Evolutionary conservation across 2,797 vertebrate species (phyloP), one percentile per base, ranked within the genome.

Genomic region (Agapornis canus): DNA sequence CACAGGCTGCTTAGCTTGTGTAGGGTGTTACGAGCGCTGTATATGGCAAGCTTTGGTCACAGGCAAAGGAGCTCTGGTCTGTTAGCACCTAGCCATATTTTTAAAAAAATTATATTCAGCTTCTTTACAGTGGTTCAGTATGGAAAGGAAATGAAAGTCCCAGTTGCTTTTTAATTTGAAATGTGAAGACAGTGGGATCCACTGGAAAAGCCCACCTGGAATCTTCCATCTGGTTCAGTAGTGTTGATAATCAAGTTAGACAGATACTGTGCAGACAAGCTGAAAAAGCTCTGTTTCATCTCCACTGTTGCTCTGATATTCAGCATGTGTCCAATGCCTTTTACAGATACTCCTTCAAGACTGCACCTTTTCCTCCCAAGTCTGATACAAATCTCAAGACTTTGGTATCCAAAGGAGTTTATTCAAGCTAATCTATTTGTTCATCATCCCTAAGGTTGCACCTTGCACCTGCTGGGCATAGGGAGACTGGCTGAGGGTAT

Each of bases 161-260:
- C 35, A 22, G 45, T 45, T 73, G 15, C 9, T 86, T 87, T 79
- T 69, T 45, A 54, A 68, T 82, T 82, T 73, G 32, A 84, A 92
- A 86, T 39, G 26, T 48, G 32, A 95, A 82, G 25, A n/a, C n/a
- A 19, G 57, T 66, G 79, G 52, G 69, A 82, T 87, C n/a, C 75
- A 85, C 48, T 80, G 75, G 76, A 92, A 90, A 90, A 94, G 82
- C 68, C 37, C 86, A 82, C 77, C 82, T 82, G 63, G 63, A 89
- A 61, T 89, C 83, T 85, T 90, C 80, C 90, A 54, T 66, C 81
- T 95, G 81, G 48, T 82, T 77, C 48, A 40, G 73, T 35, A 59
- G 81, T 82, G 86, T 90, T 95, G 92, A 79, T 93, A 93, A 82
- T 87, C 52, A 76, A 87, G 72, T 87, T 90, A 93, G 81, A 37